Base-by-base conservation (phyloP, 2,797 vertebrate species). In the Florisuga fusca region DNA sequence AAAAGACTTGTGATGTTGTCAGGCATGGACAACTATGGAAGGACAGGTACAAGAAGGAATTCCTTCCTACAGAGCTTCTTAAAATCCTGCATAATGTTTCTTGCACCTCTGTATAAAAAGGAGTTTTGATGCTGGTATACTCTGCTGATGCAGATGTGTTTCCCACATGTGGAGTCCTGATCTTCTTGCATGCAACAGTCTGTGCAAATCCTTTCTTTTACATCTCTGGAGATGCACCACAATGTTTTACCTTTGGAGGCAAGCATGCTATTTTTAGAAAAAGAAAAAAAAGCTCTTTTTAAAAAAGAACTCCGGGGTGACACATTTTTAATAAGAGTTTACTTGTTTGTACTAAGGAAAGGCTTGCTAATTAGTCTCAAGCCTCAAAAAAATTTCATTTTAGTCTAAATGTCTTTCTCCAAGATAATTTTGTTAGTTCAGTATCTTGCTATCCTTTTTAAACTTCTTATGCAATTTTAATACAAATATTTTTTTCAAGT, bases 261-360 rank as follows among this genome's bases (percentile, higher is more conserved):
- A 23, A 67, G 5, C 22, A 36, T 48, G 20, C 8, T 71, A 3
- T 6, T 72, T 69, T 61, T 10, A 22, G 31, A 22, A 21, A 12
- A 41, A 59, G 64, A 41, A 64, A 1, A 17, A 17, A 46, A 46
- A 46, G 45, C 10, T 46, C 18, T 46, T 46, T 46, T 46, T 20
- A 9, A 46, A 20, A 46, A 46, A 46, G 19, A 46, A 2, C 22
- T 31, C 11, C 10, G 3, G 0, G 6, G 16, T 25, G 8, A 5
- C 19, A n/a, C 23, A 5, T 12, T 41, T 83, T 43, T 43, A 36
- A 51, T 46, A n/a, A 50, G 19, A 12, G 23, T 66, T 91, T 33
- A 10, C 17, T 41, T 34, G 7, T 25, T 6, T 14, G 3, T 50
- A 23, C 33, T 63, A 19, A 55, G 19, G 67, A 50, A 45, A 66